A percentile compares a stretch with the other conserved stretches of the same genome.
Conservation (phyloP, 92 coral and sea anemone species). For the Palythoa grandis region DNA sequence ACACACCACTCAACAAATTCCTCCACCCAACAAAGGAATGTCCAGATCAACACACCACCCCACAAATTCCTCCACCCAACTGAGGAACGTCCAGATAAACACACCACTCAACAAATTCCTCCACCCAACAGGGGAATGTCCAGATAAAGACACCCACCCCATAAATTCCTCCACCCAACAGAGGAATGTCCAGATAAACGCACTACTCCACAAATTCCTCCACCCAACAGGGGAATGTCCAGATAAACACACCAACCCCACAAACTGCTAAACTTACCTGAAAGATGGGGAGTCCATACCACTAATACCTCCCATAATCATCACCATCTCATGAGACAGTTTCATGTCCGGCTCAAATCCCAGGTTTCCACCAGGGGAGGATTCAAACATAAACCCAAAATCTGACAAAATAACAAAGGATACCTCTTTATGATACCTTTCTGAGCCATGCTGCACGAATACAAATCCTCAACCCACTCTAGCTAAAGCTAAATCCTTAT, state of each 20-base stretch:
- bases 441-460: neutral
- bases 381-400: conserved; percentile 99
- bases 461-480: too few species aligned
- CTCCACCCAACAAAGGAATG: too few species aligned
- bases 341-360: conserved; percentile 99
- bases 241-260: neutral
- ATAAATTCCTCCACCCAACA: neutral
- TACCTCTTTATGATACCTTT: neutral
- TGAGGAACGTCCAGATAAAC: too few species aligned
- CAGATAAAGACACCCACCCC: neutral
- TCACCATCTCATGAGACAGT: conserved; percentile 97
- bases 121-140: too few species aligned
- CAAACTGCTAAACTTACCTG: conserved; percentile 53
- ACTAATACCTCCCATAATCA: conserved; percentile 96
- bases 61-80: too few species aligned
- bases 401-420: conserved; percentile 54
- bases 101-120: too few species aligned
- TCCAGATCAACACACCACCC: too few species aligned
- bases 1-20: too few species aligned
- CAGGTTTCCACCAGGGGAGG: conserved; percentile 98
- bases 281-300: conserved; percentile 95
- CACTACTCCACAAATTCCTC: too few species aligned
- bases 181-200: neutral
- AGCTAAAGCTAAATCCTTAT: too few species aligned
- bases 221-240: neutral